Evolutionary conservation across 2,113 vertebrate genomes (phyloP).

Genomic region (Dicerorhinus sumatrensis): DNA sequence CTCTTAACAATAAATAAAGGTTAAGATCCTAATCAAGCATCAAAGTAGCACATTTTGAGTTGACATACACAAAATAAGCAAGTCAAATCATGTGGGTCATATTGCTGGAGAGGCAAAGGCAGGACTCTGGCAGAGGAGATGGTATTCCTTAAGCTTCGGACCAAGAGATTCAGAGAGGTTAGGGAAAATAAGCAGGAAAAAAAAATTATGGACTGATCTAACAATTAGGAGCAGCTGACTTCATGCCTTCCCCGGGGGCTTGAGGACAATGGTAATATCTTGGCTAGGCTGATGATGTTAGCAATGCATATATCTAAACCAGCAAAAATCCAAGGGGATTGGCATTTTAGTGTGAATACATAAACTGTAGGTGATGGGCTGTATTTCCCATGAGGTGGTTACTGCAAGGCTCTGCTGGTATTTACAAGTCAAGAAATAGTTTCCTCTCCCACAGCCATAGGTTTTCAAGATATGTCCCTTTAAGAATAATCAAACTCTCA

Average conservation of each 20-base stretch:
- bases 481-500: neutral
- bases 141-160: neutral
- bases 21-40: neutral
- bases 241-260: neutral
- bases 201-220: neutral
- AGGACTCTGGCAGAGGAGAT: neutral
- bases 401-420: neutral
- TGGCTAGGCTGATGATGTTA: neutral
- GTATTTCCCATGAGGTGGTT: neutral
- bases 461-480: neutral
- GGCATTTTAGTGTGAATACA: neutral
- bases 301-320: neutral
- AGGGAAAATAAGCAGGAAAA: neutral
- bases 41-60: neutral
- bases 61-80: neutral
- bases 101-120: too few species aligned
- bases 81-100: neutral
- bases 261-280: neutral
- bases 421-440: neutral
- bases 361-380: neutral
- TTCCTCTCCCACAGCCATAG: neutral
- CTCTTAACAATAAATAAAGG: slow-evolving; percentile 4
- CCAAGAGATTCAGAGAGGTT: neutral
- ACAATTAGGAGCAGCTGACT: neutral
- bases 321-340: neutral